Conservation (phyloP, 2,113 vertebrate genomes). For the Onychostruthus taczanowskii region DNA sequence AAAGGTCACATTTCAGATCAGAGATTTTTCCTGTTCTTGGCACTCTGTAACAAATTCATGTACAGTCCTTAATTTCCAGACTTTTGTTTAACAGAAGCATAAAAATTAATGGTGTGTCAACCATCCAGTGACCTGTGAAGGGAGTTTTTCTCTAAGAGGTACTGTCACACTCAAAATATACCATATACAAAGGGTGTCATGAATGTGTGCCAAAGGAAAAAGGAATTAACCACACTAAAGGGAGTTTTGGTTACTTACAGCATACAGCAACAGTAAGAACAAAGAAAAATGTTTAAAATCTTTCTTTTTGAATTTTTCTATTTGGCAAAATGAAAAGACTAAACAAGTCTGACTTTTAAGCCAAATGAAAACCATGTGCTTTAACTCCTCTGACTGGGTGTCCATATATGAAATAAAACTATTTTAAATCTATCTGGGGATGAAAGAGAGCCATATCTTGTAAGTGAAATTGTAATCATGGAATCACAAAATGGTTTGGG, state of each 20-base stretch:
- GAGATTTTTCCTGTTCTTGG: constrained; percentile 25
- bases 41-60: constrained; percentile 27
- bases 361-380: constrained; percentile 18
- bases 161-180: neutral
- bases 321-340: constrained; percentile 57
- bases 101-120: constrained; percentile 56
- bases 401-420: neutral
- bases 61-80: constrained; percentile 39
- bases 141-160: constrained; percentile 5
- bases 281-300: constrained; percentile 8
- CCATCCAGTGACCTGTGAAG: constrained; percentile 38
- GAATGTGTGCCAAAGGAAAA: constrained; percentile 19
- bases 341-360: constrained; percentile 42
- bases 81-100: constrained; percentile 45
- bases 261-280: constrained; percentile 26
- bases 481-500: neutral
- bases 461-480: neutral
- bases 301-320: neutral
- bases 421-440: neutral
- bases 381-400: neutral
- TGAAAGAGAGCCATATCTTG: neutral
- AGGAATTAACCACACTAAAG: neutral
- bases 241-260: constrained; percentile 13
- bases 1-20: constrained; percentile 33
- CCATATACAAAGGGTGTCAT: neutral